Evolutionary conservation across 2,113 vertebrate genomes (phyloP), one percentile per base, ranked within the genome.

Genomic region (Sinocyclocheilus anshuiensis): DNA sequence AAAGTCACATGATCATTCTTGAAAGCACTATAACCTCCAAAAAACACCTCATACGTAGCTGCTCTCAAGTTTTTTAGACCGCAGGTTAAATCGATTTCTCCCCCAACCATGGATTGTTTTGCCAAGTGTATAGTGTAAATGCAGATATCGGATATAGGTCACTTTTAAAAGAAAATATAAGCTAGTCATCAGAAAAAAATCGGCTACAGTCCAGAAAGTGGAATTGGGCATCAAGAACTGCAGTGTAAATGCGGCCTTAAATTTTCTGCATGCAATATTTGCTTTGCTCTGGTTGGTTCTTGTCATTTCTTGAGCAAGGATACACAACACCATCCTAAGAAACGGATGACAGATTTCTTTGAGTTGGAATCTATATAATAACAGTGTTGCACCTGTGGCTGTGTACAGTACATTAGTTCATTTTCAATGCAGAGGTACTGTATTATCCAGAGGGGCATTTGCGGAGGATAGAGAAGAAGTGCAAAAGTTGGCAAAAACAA

Each of bases 201-300:
- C 6, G 20, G 57, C 22, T 22, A 59, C 20, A 59, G 7, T 59
- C 7, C 7, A 61, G 18, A n/a, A 61, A 61, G 8, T 22, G 57
- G 8, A 59, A 22, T 1, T 61, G 22, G 20, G 7, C 8, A 61
- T 61, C 20, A n/a, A 61, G 8, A 61, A 61, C 20, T 8, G 20
- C 18, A 20, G 55, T 57, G 55, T 57, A 57, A 57, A 57, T 57
- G 55, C 4, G 15, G 50, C 55, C 55, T 59, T 59, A n/a, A 3
- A 61, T 61, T 61, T 55, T 77, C 59, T 81, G 57, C n/a, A 15
- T 67, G 24, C 15, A 72, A n/a, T n/a, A 36, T 88, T 85, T 85
- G 71, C 24, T 81, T 42, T 50, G 45, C 53, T 61, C 65, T 26
- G 18, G 75, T 82, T 26, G 18, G 65, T 85, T 88, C 48, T 33